Conservation (phyloP, 53 echinoderm and acorn worm genomes). For the Stichopus horrens region DNA sequence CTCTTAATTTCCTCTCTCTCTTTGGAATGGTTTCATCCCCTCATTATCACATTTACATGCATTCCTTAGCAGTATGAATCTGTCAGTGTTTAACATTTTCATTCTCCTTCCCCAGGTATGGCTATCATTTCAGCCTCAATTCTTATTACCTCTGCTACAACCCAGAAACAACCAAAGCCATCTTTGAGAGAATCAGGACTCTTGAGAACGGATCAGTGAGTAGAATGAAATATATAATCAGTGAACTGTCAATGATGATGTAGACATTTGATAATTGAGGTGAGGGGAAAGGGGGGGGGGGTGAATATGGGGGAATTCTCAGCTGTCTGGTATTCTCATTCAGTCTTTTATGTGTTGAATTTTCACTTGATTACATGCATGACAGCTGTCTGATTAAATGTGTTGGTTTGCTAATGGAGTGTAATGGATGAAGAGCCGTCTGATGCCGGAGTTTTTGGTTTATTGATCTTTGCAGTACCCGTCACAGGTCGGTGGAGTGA, state of each 20-base stretch:
- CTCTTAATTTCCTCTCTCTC: too few relatives aligned
- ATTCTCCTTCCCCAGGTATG: conserved; percentile 67
- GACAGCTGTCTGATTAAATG: too few relatives aligned
- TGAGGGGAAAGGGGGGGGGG: not conserved
- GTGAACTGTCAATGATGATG: too few relatives aligned
- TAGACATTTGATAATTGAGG: not conserved
- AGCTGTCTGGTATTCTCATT: too few relatives aligned
- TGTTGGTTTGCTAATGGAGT: not conserved
- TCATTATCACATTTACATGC: too few relatives aligned
- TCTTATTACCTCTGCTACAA: conserved; percentile 88
- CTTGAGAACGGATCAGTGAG: conserved; percentile 71
- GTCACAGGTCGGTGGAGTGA: conserved; percentile 56
- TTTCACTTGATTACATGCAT: too few relatives aligned
- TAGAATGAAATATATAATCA: not conserved
- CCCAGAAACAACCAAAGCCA: conserved; percentile 69
- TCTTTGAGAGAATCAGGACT: conserved; percentile 85
- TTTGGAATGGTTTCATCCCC: too few relatives aligned
- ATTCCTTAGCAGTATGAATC: too few relatives aligned
- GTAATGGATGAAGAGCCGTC: not conserved
- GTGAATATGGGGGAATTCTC: too few relatives aligned
- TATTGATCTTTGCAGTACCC: conserved; percentile 65
- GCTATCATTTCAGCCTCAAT: conserved; percentile 88
- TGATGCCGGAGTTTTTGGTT: not conserved
- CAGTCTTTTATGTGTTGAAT: too few relatives aligned
- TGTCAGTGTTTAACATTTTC: too few relatives aligned